Percentiles rank a stretch among this genome's conserved stretches.
phyloP scores from a whole-genome alignment of 2,113 vertebrate genomes.

The Herpailurus yagouaroundi region DNA sequence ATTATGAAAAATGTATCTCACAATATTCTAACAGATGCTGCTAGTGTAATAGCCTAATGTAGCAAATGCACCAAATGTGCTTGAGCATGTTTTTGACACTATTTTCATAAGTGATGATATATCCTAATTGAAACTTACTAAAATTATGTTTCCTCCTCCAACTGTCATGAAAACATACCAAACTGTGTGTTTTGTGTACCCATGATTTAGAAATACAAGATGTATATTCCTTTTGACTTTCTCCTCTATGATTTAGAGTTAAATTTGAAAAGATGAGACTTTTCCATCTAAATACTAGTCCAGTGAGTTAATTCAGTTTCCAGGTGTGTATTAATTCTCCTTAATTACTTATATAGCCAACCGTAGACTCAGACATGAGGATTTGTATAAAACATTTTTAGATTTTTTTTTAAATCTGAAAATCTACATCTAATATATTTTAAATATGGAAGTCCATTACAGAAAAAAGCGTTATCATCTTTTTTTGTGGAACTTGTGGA shows the following conservation, averaged over 20 bases:
- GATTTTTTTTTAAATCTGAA: not conserved
- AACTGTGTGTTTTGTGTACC: slow-evolving; percentile 25
- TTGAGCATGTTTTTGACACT: slow-evolving; percentile 54
- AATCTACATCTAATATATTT: not conserved
- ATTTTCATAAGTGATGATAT: slow-evolving; percentile 64
- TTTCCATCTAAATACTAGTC: slow-evolving; percentile 30
- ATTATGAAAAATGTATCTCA: slow-evolving; percentile 44
- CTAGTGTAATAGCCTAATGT: not conserved
- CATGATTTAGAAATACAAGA: slow-evolving; percentile 24
- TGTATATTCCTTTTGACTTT: slow-evolving; percentile 61
- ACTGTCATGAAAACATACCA: slow-evolving; percentile 62
- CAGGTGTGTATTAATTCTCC: not conserved
- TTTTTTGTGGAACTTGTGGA: not conserved
- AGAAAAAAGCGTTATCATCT: not conserved
- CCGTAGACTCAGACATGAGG: not conserved
- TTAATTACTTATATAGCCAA: not conserved
- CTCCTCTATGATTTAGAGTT: slow-evolving; percentile 37
- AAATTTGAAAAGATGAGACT: slow-evolving; percentile 60
- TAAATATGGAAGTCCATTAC: not conserved
- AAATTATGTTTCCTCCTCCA: slow-evolving; percentile 67
- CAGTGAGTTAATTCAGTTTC: slow-evolving; percentile 42
- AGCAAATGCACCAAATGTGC: slow-evolving; percentile 43
- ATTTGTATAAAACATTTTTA: not conserved
- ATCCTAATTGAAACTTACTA: slow-evolving; percentile 65
- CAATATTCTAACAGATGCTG: slow-evolving; percentile 56